A percentile compares a stretch with the other conserved stretches of the same genome.
Evolutionary conservation across 2,113 vertebrate genomes (phyloP).

Genomic region (Carassius carassius): DNA sequence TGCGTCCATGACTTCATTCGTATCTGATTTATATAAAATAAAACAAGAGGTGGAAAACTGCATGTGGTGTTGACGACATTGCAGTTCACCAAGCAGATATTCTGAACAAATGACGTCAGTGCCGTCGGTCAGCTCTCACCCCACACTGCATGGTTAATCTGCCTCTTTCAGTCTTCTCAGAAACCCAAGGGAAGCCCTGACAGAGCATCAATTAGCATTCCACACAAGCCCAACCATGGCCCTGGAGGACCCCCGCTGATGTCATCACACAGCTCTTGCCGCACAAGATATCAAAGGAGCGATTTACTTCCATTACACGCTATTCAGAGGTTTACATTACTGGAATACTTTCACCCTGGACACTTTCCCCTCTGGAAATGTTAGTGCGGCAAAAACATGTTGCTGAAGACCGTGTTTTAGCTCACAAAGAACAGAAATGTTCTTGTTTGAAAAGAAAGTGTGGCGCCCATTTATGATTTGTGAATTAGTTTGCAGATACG

Average conservation of each 20-base stretch:
- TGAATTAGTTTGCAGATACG: not conserved
- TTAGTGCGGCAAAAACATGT: slow-evolving; percentile 13
- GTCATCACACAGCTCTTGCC: slow-evolving; percentile 46
- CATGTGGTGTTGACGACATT: not conserved
- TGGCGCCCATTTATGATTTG: not conserved
- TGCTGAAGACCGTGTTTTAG: not conserved
- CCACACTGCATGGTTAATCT: not conserved
- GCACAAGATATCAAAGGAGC: slow-evolving; percentile 53
- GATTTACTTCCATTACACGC: slow-evolving; percentile 52
- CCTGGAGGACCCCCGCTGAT: slow-evolving; percentile 55
- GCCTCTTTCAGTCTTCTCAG: slow-evolving; percentile 15
- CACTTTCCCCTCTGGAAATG: slow-evolving; percentile 41
- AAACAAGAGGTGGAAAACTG: not conserved
- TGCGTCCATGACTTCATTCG: slow-evolving; percentile 11
- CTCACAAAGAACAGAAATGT: slow-evolving; percentile 7
- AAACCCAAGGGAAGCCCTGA: slow-evolving; percentile 47
- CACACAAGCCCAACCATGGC: slow-evolving; percentile 38
- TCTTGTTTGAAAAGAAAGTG: slow-evolving; percentile 8
- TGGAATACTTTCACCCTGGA: slow-evolving; percentile 54
- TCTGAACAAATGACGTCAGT: slow-evolving; percentile 38
- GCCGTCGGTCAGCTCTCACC: slow-evolving; percentile 19
- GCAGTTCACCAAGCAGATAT: not conserved
- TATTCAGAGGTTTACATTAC: slow-evolving; percentile 57
- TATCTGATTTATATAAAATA: not conserved
- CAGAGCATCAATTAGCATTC: slow-evolving; percentile 52